Base-by-base conservation (phyloP, 1,140 invertebrate species). In the Pseudomyrmex sp. region DNA sequence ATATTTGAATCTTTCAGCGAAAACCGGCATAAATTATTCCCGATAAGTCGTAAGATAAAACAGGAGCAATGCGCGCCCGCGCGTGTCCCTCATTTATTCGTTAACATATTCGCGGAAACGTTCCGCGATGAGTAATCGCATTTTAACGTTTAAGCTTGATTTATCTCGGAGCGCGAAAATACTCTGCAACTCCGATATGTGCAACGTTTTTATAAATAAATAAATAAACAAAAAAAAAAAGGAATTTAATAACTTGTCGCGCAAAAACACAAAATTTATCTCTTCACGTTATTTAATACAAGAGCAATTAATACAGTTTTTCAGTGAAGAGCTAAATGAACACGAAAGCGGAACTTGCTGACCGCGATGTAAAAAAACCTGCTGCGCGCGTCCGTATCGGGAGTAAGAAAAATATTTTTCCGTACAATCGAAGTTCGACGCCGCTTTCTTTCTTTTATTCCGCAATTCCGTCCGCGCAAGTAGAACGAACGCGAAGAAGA, bases 1-100 rank as follows among this genome's bases (percentile, higher is more conserved):
- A 69, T 58, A 58, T 79, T 79, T 79, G 52, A 79, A 79, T 79
- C 20, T 79, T 79, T 79, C 12, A 26, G 65, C 44, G 58, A 70
- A 70, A 79, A 23, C 35, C 76, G 15, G 20, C 20, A 69, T 79
- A 58, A 79, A 79, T 69, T 79, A 79, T 69, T 69, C 65, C 23
- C 3, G 2, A 26, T 59, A 59, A 54, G 54, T 76, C 61, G 54
- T 48, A 79, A 79, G 76, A 35, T 35, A 35, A 7, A 70, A 58
- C 44, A 26, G 70, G 69, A 79, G 52, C 52, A 54, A 56, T 26
- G 26, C 26, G 26, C 26, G 26, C 26, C 3, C 26, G 18, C 10
- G 35, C 10, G 58, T 12, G 26, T 61, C 23, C n/a, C 5, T 52
- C 63, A 46, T 79, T 46, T 26, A 69, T 69, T 58, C 15, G 75